Evolutionary conservation across 2,888 invertebrate species (phyloP), one percentile per base, ranked within the genome.

Genomic region (Drosophila cyrtoloma): DNA sequence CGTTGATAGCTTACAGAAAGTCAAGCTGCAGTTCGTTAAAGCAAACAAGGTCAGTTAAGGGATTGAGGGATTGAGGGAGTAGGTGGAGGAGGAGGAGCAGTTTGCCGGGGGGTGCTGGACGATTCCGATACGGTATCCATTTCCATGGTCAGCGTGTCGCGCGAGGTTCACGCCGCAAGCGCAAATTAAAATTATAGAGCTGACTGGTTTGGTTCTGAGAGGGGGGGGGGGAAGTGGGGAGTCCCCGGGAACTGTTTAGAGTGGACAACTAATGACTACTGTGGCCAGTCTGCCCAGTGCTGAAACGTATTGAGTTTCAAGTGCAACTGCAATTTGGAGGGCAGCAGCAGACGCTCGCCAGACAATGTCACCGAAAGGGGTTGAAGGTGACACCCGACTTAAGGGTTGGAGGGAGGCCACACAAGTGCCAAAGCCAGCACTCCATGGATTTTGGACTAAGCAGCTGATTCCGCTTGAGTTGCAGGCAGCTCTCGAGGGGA

Each of bases 151-250:
- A 63, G 66, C 65, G 77, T 83, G 83, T 81, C 82, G 82, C 82
- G 64, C 39, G 62, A 35, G 69, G 75, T 83, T 87, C 87, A 86
- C 89, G 79, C 86, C 76, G 71, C 63, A 70, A 62, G 75, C 77
- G 74, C 87, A 86, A 81, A 86, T 84, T 84, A 82, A 79, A 84
- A 88, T 88, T 86, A 84, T 75, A 84, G 56, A 82, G 77, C 81
- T 83, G 73, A 87, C 64, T 81, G 44, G 22, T 7, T 4, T 47
- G 9, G 26, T 7, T 19, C 44, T 4, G 30, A 7, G 19, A 14
- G 30, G 22, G 16, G 5, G 30, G 10, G 26, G 50, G 7, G 32
- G 5, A 2, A 28, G 28, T 39, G 26, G 33, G 16, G 33, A 33
- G 52, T n/a, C 32, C 26, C 47, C n/a, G 44, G 51, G 16, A 26